Evolutionary conservation across 2,797 vertebrate species (phyloP).

Genomic region (Apodemus agrarius): DNA sequence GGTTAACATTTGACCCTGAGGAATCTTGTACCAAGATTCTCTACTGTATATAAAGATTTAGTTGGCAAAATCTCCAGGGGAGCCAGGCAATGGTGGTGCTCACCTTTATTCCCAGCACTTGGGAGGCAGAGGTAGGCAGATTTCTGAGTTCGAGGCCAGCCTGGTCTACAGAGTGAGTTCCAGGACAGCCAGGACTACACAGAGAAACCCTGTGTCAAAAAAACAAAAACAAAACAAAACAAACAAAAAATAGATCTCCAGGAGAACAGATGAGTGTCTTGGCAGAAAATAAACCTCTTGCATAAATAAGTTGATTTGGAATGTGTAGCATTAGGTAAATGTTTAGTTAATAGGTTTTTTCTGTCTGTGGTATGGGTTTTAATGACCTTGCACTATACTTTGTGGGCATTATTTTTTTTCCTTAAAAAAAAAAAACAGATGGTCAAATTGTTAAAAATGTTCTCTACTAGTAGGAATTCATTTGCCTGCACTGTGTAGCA

Average conservation of each 20-base stretch:
- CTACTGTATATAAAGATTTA: not conserved
- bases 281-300: not conserved
- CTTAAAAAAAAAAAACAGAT: not conserved
- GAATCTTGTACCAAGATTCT: not conserved
- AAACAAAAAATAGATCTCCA: not conserved
- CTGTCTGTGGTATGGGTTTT: not conserved
- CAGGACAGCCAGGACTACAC: too few species aligned
- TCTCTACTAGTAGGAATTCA: not conserved
- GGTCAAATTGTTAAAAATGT: not conserved
- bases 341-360: conserved; percentile 20
- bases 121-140: too few species aligned
- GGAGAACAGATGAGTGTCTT: not conserved
- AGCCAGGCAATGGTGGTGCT: too few species aligned
- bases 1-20: not conserved
- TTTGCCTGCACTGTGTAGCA: not conserved
- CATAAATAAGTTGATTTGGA: conserved; percentile 4
- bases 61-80: not conserved
- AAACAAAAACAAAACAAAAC: too few species aligned
- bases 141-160: too few species aligned
- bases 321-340: not conserved
- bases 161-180: too few species aligned
- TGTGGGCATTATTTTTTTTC: not conserved
- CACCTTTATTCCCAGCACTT: too few species aligned
- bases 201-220: too few species aligned
- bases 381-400: not conserved